Evolutionary conservation across 2,113 vertebrate species (phyloP).

Genomic region (Esox niger): DNA sequence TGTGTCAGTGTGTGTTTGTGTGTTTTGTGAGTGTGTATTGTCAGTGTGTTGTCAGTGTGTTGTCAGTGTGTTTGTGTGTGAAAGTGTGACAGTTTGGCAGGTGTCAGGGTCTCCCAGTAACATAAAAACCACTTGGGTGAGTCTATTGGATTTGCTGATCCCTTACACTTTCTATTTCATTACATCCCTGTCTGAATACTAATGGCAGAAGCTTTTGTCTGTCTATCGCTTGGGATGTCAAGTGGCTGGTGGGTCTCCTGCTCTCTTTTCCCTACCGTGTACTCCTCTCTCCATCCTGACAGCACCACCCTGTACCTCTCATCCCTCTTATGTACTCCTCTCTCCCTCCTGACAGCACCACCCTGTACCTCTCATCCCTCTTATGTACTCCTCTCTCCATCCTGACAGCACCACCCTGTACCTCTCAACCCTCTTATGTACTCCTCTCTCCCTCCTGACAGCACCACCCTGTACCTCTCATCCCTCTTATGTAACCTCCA

Average conservation of each 20-base stretch:
- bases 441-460: no score
- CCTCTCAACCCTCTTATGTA: no score
- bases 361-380: no score
- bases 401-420: no score
- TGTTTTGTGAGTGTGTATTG: neutral
- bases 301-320: no score
- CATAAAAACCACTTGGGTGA: slow-evolving; percentile 42
- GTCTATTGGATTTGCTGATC: slow-evolving; percentile 58
- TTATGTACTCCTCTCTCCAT: no score
- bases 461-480: no score
- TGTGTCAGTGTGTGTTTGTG: slow-evolving; percentile 1
- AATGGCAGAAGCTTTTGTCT: slow-evolving; percentile 40
- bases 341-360: no score
- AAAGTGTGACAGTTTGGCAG: slow-evolving; percentile 1
- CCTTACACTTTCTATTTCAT: slow-evolving; percentile 65
- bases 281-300: no score
- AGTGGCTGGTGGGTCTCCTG: slow-evolving; percentile 28
- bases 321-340: no score
- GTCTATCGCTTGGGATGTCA: slow-evolving; percentile 46
- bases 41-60: slow-evolving; percentile 3
- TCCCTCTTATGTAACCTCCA: no score
- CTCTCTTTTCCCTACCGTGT: no score
- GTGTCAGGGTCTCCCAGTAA: slow-evolving; percentile 5
- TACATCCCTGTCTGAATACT: slow-evolving; percentile 54
- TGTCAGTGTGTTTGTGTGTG: slow-evolving; percentile 1